Base-by-base conservation (phyloP, 2,888 invertebrate genomes). In the Osmoderma eremita region DNA sequence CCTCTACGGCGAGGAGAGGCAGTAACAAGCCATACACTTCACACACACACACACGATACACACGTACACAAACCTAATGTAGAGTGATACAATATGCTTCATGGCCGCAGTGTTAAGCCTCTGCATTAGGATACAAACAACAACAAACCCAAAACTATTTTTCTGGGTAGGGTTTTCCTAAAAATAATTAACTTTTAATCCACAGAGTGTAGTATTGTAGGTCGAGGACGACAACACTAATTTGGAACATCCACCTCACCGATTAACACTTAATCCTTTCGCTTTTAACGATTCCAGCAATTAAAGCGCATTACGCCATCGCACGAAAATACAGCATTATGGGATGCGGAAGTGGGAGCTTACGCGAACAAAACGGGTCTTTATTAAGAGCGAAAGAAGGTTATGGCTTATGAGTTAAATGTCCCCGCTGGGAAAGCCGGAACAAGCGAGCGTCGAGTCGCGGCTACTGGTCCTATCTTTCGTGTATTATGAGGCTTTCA, bases 371-470 rank as follows among this genome's bases (percentile, higher is more conserved):
- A 61, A 61, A 48, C 45, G 58, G 17, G 1, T 15, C 42, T 61
- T 61, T 61, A 61, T 61, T 61, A 45, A 45, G 58, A 42, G 58
- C 45, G 58, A 61, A 61, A 61, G 58, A 45, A 45, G 45, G 41
- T 61, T 61, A 48, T 30, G 58, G 58, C 45, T 61, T 61, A 61
- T 61, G 58, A 61, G 45, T 61, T 61, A 61, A 61, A 45, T 61
- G 48, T 61, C 42, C 45, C 58, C 30, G 24, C 6, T 30, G 58
- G 48, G 45, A 22, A 45, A 30, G 22, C 12, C 45, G 30, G 30
- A 20, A 6, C 18, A 5, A 3, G 45, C 30, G 45, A 30, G 45
- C n/a, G 15, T n/a, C 45, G 8, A 20, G 45, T 13, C 20, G 42
- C 18, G 15, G n/a, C n/a, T n/a, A 15, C 30, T 3, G n/a, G 30